Evolutionary conservation across 2,888 invertebrate genomes (phyloP).

Genomic region (Cephonodes hylas): DNA sequence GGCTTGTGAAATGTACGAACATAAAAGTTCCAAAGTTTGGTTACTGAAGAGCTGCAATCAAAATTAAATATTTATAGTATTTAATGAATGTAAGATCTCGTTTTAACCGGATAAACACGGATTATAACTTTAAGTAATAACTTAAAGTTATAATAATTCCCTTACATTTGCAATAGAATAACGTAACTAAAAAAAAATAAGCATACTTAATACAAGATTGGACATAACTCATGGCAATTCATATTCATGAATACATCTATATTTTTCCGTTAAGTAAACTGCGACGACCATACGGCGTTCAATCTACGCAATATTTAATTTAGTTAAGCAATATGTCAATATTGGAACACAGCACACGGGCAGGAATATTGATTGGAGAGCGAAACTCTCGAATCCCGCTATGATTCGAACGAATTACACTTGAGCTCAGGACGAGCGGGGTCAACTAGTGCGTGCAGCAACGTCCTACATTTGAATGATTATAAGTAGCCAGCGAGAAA

Average conservation of each 20-base stretch:
- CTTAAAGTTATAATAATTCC: no score
- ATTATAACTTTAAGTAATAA: no score
- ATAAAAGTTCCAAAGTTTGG: no score
- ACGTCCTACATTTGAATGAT: conserved; percentile 79
- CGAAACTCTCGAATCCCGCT: background rate
- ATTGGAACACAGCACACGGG: background rate
- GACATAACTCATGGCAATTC: background rate
- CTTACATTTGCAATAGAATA: no score
- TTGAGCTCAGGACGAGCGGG: conserved; percentile 61
- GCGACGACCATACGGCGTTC: background rate
- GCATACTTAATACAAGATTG: background rate
- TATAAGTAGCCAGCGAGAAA: conserved; percentile 79
- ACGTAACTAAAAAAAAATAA: background rate
- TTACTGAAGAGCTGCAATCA: no score
- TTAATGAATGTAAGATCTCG: no score
- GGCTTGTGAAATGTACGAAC: no score
- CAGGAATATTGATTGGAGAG: background rate
- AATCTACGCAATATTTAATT: background rate
- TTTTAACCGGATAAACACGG: no score
- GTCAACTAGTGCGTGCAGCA: conserved; percentile 75
- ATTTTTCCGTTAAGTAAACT: background rate
- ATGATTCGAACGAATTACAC: conserved; percentile 69
- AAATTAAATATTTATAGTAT: no score
- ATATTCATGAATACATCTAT: background rate
- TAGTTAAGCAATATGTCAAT: background rate